Conservation (phyloP, 2,797 vertebrate genomes). For the Taenioides sp. region DNA sequence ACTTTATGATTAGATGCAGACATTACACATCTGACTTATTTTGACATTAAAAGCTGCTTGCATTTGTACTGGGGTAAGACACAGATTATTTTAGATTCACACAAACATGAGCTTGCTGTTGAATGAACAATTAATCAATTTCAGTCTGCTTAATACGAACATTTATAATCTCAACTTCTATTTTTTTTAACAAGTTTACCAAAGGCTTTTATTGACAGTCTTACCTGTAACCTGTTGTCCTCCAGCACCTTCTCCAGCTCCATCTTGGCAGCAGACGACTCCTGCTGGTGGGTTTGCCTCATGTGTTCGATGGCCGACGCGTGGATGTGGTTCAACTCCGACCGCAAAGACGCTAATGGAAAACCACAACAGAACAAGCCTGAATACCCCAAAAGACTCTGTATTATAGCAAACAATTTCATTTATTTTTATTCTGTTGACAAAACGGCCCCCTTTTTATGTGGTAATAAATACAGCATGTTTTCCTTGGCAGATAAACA, state of each 20-base stretch:
- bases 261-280: slow-evolving; percentile 83
- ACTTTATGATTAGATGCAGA: no score
- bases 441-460: slow-evolving; percentile 24
- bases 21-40: no score
- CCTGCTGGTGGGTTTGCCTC: slow-evolving; percentile 91
- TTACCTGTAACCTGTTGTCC: slow-evolving; percentile 85
- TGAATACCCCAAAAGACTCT: not conserved
- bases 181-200: no score
- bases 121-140: no score
- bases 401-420: not conserved
- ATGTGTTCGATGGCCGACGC: slow-evolving; percentile 93
- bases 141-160: no score
- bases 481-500: slow-evolving; percentile 30
- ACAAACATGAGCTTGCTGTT: no score
- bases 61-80: no score
- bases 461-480: slow-evolving; percentile 18
- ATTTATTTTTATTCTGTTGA: not conserved
- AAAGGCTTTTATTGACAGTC: not conserved
- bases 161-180: no score
- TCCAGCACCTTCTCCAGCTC: slow-evolving; percentile 92
- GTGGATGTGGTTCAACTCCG: slow-evolving; percentile 95
- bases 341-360: slow-evolving; percentile 88
- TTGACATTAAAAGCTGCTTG: no score
- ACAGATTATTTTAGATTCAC: no score
- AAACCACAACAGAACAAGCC: not conserved